A percentile compares a stretch with the other conserved stretches of the same genome.
phyloP scores from a whole-genome alignment of 2,888 invertebrate species.

The Pimpla rufipes region DNA sequence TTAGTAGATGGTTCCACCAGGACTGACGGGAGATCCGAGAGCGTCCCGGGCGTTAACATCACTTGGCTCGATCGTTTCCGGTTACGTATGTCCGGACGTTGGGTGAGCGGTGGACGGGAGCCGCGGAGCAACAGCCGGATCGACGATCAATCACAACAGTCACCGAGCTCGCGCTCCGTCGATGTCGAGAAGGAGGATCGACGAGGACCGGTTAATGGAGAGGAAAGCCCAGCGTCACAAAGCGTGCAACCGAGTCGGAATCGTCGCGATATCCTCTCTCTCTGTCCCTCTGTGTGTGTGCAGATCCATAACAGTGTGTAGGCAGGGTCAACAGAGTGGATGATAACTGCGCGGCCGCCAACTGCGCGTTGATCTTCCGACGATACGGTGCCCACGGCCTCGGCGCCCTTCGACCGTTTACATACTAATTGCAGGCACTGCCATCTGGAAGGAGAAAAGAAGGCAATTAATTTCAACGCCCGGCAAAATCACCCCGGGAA shows the following conservation, averaged over 20 bases:
- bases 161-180: slow-evolving; percentile 23
- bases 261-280: slow-evolving; percentile 6
- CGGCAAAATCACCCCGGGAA: neutral
- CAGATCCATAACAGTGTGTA: slow-evolving; percentile 6
- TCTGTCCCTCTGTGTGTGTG: too few relatives aligned
- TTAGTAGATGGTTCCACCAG: slow-evolving; percentile 15
- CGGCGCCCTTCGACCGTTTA: neutral
- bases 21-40: slow-evolving; percentile 19
- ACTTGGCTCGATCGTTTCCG: slow-evolving; percentile 60
- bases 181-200: slow-evolving; percentile 54
- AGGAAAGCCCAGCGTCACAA: slow-evolving; percentile 34
- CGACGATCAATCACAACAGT: slow-evolving; percentile 55
- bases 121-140: slow-evolving; percentile 33
- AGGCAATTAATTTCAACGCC: neutral
- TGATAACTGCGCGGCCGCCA: neutral
- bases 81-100: slow-evolving; percentile 59
- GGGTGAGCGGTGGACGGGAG: neutral
- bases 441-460: neutral
- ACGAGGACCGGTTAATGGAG: slow-evolving; percentile 44
- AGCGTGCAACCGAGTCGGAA: slow-evolving; percentile 37
- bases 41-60: slow-evolving; percentile 39
- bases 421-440: neutral
- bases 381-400: neutral
- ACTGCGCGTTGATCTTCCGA: neutral
- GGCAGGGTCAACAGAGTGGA: slow-evolving; percentile 23